Conservation (phyloP, 2,113 vertebrate species). For the Thamnophis sirtalis region DNA sequence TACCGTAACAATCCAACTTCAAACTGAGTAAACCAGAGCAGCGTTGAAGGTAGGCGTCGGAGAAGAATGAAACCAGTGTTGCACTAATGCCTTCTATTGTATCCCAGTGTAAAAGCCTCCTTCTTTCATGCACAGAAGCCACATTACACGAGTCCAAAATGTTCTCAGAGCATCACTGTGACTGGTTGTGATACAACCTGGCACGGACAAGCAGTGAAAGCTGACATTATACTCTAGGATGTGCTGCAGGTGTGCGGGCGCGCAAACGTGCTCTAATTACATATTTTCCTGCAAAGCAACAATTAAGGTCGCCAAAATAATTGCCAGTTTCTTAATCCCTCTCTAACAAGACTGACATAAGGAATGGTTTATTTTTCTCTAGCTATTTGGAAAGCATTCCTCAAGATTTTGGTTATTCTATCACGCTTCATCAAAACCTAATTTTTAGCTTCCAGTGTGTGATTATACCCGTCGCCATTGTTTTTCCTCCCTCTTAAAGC, state of each 20-base stretch:
- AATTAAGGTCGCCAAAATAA: conserved; percentile 99
- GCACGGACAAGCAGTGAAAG: conserved; percentile 87
- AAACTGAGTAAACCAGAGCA: conserved; percentile 87
- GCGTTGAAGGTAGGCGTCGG: conserved; percentile 92
- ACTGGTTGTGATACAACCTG: conserved; percentile 92
- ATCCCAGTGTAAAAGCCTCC: conserved; percentile 91
- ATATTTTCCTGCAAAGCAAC: conserved; percentile 90
- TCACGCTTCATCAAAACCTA: conserved; percentile 65
- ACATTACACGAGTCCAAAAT: conserved; percentile 93
- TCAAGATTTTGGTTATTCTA: conserved; percentile 73
- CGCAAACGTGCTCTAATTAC: conserved; percentile 93
- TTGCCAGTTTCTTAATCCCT: conserved; percentile 90
- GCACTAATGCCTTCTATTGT: conserved; percentile 97
- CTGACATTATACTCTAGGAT: conserved; percentile 91
- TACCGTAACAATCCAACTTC: conserved; percentile 96
- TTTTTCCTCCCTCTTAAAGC: conserved; percentile 37
- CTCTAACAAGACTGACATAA: conserved; percentile 83
- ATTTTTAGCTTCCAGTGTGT: conserved; percentile 68
- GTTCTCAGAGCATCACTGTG: conserved; percentile 94
- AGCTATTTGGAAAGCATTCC: conserved; percentile 74
- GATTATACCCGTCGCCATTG: conserved; percentile 70
- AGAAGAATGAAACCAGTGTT: conserved; percentile 97
- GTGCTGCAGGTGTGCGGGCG: conserved; percentile 97
- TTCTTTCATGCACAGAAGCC: conserved; percentile 92
- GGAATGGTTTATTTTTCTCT: conserved; percentile 75